Evolutionary conservation across 2,888 invertebrate genomes (phyloP), one percentile per base, ranked within the genome.

Genomic region (Agelastica alni): DNA sequence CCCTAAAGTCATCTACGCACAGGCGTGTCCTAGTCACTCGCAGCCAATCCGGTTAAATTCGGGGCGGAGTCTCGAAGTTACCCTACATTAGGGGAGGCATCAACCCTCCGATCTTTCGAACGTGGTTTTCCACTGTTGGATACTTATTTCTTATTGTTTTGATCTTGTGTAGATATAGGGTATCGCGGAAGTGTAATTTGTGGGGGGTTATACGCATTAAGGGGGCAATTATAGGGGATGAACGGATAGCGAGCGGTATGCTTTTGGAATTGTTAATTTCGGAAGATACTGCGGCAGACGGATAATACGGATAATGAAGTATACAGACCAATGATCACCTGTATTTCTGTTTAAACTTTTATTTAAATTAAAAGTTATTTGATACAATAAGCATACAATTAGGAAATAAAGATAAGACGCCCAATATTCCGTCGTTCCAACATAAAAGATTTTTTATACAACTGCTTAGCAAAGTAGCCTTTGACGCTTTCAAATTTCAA

Each of bases 1-100:
- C 47, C 9, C n/a, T 5, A 39, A 47, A 20, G 20, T 57, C 53
- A 60, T 62, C 62, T 69, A 69, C 68, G 66, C 68, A 61, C 64
- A 63, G 67, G 62, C 60, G 62, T 61, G 53, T 58, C 63, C 61
- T 18, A n/a, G 14, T n/a, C 20, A 12, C 9, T 18, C 14, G 20
- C 14, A 12, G 32, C 56, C 57, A 57, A 57, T 57, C 31, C 36
- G 42, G 10, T 12, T 22, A 6, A 16, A 12, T 16, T 10, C 41
- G 30, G 28, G 57, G 57, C 34, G 57, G 53, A 26, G 57, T 43
- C 31, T 39, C 26, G 12, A 41, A 5, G n/a, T 41, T 45, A 45
- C 53, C 48, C 48, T 53, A 44, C 30, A 39, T 49, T 45, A 56
- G 51, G 49, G 52, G 56, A 44, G 53, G 53, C 34, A 43, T 44